phyloP scores from a whole-genome alignment of 1,140 invertebrate species.

The Panagrolaimus sp. region DNA sequence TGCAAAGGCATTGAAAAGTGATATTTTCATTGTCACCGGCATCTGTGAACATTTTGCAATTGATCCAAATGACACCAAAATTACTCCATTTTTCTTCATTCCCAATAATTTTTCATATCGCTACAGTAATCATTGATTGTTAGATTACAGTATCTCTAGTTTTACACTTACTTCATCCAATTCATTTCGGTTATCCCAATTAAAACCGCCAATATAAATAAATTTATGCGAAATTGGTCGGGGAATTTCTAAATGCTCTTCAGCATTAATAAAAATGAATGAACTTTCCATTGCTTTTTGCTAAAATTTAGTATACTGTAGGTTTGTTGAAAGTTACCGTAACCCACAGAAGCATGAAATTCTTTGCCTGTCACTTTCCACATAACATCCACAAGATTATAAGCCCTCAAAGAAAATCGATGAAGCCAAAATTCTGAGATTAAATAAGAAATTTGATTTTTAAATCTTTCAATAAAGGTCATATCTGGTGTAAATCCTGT shows the following conservation, averaged over 20 bases:
- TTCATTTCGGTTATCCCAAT: neutral
- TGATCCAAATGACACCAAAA: constrained; percentile 28
- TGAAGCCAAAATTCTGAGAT: too few relatives aligned
- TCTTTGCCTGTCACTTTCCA: neutral
- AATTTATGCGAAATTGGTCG: constrained; percentile 40
- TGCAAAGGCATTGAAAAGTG: constrained; percentile 16
- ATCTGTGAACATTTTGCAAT: constrained; percentile 24
- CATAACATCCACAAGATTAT: neutral
- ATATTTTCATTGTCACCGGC: constrained; percentile 31
- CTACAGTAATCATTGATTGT: neutral
- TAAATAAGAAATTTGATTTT: constrained; percentile 1
- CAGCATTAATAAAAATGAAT: constrained; percentile 39
- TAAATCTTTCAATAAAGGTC: constrained; percentile 1
- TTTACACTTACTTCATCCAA: constrained; percentile 8
- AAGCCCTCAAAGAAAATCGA: too few relatives aligned
- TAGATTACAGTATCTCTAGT: neutral
- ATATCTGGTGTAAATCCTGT: neutral
- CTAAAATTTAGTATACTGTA: neutral
- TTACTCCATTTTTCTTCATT: constrained; percentile 17
- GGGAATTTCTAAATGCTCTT: constrained; percentile 38
- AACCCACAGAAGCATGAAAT: neutral
- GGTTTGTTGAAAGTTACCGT: neutral
- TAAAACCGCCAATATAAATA: constrained; percentile 45
- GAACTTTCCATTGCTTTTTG: neutral
- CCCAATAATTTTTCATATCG: constrained; percentile 20